Percentiles rank a stretch among this genome's conserved stretches.
Evolutionary conservation across 2,797 vertebrate genomes (phyloP).

Genomic region (Scomberomorus guttatus): DNA sequence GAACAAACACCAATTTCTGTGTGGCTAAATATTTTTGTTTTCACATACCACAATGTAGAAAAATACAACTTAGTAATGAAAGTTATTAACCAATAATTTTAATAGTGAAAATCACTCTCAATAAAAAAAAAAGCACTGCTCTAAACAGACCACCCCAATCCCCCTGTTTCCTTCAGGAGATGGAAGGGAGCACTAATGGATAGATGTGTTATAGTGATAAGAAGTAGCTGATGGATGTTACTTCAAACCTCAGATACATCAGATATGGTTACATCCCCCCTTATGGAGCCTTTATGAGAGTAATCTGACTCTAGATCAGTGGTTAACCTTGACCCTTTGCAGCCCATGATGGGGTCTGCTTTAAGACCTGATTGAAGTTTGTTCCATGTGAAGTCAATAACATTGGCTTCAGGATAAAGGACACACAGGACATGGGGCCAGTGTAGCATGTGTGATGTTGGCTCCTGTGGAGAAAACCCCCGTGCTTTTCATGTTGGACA

Average conservation of each 20-base stretch:
- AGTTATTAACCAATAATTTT: constrained; percentile 19
- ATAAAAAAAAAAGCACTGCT: constrained; percentile 7
- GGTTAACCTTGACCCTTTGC: constrained; percentile 57
- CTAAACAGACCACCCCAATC: constrained; percentile 31
- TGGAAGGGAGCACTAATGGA: constrained; percentile 60
- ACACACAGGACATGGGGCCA: constrained; percentile 17
- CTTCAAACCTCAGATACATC: constrained; percentile 55
- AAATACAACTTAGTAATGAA: constrained; percentile 23
- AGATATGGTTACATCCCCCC: constrained; percentile 45
- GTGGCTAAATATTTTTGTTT: background rate
- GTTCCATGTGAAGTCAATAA: constrained; percentile 33
- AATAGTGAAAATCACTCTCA: constrained; percentile 4
- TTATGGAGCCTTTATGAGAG: constrained; percentile 44
- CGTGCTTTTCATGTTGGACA: constrained; percentile 54
- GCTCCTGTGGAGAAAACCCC: constrained; percentile 20
- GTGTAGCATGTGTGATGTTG: constrained; percentile 39
- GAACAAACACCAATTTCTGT: background rate
- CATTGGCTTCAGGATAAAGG: constrained; percentile 32
- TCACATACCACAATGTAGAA: background rate
- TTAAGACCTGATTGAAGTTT: constrained; percentile 55
- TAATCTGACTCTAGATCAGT: constrained; percentile 73
- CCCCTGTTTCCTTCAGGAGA: constrained; percentile 9
- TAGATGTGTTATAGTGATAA: constrained; percentile 73
- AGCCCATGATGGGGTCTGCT: constrained; percentile 32
- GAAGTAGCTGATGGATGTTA: constrained; percentile 35